Conservation (phyloP, 2,888 invertebrate species). For the Platycnemis pennipes region DNA sequence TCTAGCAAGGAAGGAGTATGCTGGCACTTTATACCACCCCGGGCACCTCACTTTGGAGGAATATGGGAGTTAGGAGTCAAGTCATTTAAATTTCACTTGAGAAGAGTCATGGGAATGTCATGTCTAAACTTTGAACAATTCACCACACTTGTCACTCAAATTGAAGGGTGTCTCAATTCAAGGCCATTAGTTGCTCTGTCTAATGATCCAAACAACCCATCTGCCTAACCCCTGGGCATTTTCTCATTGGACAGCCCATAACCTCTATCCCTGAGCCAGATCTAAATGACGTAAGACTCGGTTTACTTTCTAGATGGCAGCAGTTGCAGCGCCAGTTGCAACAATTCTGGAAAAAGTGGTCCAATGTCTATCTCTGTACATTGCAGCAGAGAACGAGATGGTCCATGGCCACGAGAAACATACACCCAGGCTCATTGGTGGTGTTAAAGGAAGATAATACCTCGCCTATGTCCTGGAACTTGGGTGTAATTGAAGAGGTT, state of each 20-base stretch:
- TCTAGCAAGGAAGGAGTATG: too few relatives aligned
- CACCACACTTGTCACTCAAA: too few relatives aligned
- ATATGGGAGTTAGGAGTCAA: too few relatives aligned
- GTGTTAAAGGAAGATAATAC: background rate
- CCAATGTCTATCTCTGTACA: too few relatives aligned
- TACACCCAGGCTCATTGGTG: background rate
- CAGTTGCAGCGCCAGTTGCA: constrained; percentile 14
- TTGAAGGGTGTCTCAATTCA: too few relatives aligned
- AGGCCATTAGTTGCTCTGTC: background rate
- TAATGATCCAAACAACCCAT: background rate
- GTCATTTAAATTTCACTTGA: too few relatives aligned
- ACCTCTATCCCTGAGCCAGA: constrained; percentile 1
- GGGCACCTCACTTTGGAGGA: too few relatives aligned
- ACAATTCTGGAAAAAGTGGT: constrained; percentile 5
- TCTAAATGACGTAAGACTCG: background rate
- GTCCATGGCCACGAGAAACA: background rate
- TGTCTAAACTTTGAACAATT: too few relatives aligned
- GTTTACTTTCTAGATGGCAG: constrained; percentile 25
- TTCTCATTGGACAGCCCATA: background rate
- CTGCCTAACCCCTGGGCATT: background rate
- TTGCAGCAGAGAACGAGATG: background rate
- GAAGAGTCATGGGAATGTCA: too few relatives aligned
- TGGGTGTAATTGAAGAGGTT: background rate
- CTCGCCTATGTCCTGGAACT: background rate
- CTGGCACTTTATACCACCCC: too few relatives aligned